phyloP scores from a whole-genome alignment of 2,888 invertebrate species.

The Pilophorus perplexus region DNA sequence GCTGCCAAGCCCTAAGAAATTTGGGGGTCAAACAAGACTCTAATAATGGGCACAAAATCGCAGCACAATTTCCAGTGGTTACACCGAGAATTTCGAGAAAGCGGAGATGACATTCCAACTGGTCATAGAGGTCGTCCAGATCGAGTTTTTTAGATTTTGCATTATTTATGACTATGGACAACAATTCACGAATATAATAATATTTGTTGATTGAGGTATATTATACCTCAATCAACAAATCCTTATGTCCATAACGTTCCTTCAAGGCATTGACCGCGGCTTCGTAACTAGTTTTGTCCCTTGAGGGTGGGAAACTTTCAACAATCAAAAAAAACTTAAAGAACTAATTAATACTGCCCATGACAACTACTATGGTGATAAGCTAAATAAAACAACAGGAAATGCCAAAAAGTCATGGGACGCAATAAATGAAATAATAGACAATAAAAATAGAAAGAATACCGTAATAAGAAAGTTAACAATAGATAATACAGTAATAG shows the following conservation, averaged over 20 bases:
- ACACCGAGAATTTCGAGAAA: not conserved
- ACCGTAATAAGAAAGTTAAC: too few species aligned
- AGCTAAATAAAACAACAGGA: too few species aligned
- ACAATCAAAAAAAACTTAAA: too few species aligned
- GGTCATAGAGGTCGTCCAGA: not conserved
- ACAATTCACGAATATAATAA: not conserved
- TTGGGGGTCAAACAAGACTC: not conserved
- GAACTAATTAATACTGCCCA: too few species aligned
- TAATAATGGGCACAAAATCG: not conserved
- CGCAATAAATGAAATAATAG: too few species aligned
- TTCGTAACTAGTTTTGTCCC: not conserved
- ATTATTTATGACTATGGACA: not conserved
- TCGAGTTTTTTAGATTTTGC: not conserved
- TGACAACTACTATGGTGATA: too few species aligned
- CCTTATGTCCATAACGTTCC: not conserved
- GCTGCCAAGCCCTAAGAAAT: not conserved
- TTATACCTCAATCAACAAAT: slow-evolving; percentile 1
- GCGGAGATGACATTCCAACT: not conserved
- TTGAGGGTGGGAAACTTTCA: not conserved
- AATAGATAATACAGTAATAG: too few species aligned
- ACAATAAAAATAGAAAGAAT: too few species aligned
- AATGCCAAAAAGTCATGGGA: too few species aligned
- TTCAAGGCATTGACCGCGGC: not conserved
- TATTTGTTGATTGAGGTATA: too few species aligned
- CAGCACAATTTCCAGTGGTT: not conserved